These are phyloP conservation scores for Sanderia malayensis DNA, from an alignment of 30 jellyfish, hydroid and myxozoan genomes.

Conservation along the genomic window DNA sequence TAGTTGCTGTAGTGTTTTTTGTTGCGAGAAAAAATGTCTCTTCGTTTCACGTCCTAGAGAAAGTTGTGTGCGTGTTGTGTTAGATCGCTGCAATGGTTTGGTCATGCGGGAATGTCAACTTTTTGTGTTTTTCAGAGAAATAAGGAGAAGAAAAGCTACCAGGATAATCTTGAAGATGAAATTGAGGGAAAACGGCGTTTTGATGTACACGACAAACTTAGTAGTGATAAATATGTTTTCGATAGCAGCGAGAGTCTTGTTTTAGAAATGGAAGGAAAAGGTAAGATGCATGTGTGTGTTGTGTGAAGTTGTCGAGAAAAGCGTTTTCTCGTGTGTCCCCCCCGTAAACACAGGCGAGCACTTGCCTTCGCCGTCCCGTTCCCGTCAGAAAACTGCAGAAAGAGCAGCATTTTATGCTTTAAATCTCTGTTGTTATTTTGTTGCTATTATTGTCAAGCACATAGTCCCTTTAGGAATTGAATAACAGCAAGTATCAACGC, in stretches of 20 bases:
- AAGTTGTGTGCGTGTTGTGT: too few species aligned
- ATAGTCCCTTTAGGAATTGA: too few species aligned
- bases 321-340: constrained; percentile 44
- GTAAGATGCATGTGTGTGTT: constrained; percentile 42
- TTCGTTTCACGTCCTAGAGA: too few species aligned
- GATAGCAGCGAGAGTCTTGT: constrained; percentile 53
- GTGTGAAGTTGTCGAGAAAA: constrained; percentile 4
- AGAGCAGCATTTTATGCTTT: too few species aligned
- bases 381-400: too few species aligned
- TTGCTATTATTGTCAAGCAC: too few species aligned
- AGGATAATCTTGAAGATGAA: constrained; percentile 81
- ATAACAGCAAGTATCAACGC: too few species aligned
- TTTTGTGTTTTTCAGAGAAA: constrained; percentile 77
- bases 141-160: constrained; percentile 79
- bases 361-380: too few species aligned
- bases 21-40: not conserved
- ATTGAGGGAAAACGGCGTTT: constrained; percentile 92
- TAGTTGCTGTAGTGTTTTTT: not conserved
- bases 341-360: too few species aligned
- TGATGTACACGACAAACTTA: constrained; percentile 85
- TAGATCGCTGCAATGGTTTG: too few species aligned
- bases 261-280: constrained; percentile 72
- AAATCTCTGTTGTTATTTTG: too few species aligned
- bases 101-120: not conserved
- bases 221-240: constrained; percentile 64